Conservation (phyloP, 2,888 invertebrate genomes). For the Theodoxus fluviatilis region DNA sequence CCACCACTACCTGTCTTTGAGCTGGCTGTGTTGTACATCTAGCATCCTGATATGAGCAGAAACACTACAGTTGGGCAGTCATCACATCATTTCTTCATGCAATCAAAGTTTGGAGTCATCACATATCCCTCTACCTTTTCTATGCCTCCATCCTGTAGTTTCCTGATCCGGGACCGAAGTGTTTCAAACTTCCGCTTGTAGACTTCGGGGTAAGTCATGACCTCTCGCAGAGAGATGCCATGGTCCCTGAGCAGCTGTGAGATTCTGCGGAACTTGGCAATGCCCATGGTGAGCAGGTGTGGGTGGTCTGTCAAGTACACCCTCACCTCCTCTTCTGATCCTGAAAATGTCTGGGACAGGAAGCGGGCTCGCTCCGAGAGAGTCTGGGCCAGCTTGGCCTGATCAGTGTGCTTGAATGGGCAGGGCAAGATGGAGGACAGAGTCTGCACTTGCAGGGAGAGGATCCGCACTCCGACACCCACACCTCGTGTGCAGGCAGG, state of each 20-base stretch:
- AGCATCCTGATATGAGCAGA: no score
- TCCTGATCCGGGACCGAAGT: background rate
- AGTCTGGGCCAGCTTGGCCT: no score
- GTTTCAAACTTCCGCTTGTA: constrained; percentile 22
- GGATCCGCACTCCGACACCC: no score
- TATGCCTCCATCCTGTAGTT: constrained; percentile 20
- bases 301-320: constrained; percentile 4
- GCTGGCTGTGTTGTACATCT: no score
- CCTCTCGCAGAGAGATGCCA: constrained; percentile 22
- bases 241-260: constrained; percentile 14
- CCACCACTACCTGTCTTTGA: no score
- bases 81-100: no score
- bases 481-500: no score
- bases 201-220: constrained; percentile 22
- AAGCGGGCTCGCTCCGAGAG: background rate
- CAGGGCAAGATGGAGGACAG: constrained; percentile 10
- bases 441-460: background rate
- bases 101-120: no score
- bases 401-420: no score
- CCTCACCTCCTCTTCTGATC: constrained; percentile 20
- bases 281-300: constrained; percentile 22
- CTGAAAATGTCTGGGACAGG: constrained; percentile 1
- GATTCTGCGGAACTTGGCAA: constrained; percentile 13
- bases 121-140: no score
- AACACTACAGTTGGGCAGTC: no score